Conservation (phyloP, 2,888 invertebrate genomes). For the Apocheima hispidaria region DNA sequence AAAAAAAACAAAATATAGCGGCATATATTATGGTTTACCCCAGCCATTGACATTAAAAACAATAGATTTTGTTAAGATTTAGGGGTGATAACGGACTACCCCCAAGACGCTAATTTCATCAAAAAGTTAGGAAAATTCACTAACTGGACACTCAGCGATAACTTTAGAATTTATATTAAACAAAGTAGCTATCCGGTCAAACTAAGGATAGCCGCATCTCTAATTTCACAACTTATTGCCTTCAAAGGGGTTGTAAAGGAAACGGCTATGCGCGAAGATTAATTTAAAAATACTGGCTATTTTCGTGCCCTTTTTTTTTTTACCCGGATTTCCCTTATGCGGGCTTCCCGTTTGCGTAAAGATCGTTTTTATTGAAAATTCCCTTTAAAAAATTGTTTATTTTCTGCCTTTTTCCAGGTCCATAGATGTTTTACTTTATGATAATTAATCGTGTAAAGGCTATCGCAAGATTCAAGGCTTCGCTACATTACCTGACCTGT, state of each 20-base stretch:
- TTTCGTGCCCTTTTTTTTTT: conserved; percentile 31
- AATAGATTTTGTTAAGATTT: too few relatives aligned
- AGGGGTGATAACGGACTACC: too few relatives aligned
- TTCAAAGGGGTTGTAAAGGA: conserved; percentile 43
- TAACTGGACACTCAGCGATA: too few relatives aligned
- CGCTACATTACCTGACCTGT: too few relatives aligned
- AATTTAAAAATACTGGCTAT: conserved; percentile 40
- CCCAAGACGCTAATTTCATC: too few relatives aligned
- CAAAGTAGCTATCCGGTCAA: conserved; percentile 4
- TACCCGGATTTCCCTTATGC: conserved; percentile 27
- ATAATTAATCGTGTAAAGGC: neutral
- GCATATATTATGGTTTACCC: too few relatives aligned
- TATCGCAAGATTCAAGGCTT: neutral
- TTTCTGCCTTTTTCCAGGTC: neutral
- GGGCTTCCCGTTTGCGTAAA: conserved; percentile 23
- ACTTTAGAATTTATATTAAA: too few relatives aligned
- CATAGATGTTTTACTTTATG: neutral
- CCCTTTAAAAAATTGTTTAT: conserved; percentile 17
- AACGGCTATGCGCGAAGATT: conserved; percentile 36
- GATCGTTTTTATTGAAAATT: conserved; percentile 28
- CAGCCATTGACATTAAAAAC: too few relatives aligned
- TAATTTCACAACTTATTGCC: conserved; percentile 40
- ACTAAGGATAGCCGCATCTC: conserved; percentile 4
- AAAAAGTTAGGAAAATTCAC: too few relatives aligned
- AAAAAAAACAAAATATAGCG: too few relatives aligned